phyloP scores from a whole-genome alignment of 2,797 vertebrate species.

The Brachyrhaphis roseni region DNA sequence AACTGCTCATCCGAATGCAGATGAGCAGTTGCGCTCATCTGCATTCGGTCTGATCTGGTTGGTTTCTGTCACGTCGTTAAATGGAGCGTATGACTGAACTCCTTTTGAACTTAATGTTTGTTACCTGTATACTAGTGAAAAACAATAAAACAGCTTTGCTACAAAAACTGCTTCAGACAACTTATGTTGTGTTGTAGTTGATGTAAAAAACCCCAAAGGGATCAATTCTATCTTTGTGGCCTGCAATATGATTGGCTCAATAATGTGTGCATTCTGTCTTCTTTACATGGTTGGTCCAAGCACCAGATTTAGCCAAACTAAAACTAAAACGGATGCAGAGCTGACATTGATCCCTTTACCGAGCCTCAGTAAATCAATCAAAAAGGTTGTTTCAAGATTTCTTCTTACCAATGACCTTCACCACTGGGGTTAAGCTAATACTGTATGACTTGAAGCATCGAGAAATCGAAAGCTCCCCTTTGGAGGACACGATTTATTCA shows the following conservation, averaged over 20 bases:
- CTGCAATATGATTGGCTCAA: background rate
- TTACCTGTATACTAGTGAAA: background rate
- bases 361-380: constrained; percentile 20
- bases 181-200: background rate
- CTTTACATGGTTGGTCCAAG: background rate
- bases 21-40: background rate
- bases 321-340: constrained; percentile 10
- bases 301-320: constrained; percentile 16
- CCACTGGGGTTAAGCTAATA: background rate
- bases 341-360: constrained; percentile 13
- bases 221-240: background rate
- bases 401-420: background rate
- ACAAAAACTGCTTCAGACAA: background rate
- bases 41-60: constrained; percentile 4
- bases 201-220: background rate
- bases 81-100: constrained; percentile 30
- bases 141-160: background rate
- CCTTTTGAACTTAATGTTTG: constrained; percentile 1
- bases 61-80: constrained; percentile 1
- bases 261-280: background rate
- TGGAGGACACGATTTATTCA: background rate
- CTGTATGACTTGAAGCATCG: background rate
- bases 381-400: background rate
- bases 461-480: background rate
- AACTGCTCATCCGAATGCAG: too few species aligned